These are phyloP conservation scores for Drosophila monieri DNA, from an alignment of 2,888 invertebrate species.

Conservation along the genomic window DNA sequence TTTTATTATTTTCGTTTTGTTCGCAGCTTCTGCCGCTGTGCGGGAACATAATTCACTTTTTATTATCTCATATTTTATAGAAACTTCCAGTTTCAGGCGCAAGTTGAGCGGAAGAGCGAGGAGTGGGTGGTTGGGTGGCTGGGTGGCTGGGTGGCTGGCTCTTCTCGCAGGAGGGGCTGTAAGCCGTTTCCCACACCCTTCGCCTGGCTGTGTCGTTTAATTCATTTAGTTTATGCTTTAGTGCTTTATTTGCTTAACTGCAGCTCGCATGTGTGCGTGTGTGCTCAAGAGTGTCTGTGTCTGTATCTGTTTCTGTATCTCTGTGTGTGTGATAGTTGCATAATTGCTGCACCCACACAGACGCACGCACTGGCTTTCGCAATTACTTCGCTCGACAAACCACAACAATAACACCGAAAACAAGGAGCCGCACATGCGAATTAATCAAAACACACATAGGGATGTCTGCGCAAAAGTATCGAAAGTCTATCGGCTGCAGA, in stretches of 20 bases:
- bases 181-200: slow-evolving; percentile 6
- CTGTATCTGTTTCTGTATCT: slow-evolving; percentile 14
- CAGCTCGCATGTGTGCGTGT: slow-evolving; percentile 26
- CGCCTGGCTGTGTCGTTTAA: slow-evolving; percentile 52
- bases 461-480: background rate
- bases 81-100: slow-evolving; percentile 40
- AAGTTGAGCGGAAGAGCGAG: background rate
- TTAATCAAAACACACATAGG: slow-evolving; percentile 74
- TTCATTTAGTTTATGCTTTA: slow-evolving; percentile 69
- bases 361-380: slow-evolving; percentile 53
- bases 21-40: slow-evolving; percentile 36
- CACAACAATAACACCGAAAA: slow-evolving; percentile 21
- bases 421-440: slow-evolving; percentile 39
- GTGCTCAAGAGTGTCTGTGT: slow-evolving; percentile 22
- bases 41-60: slow-evolving; percentile 73
- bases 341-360: slow-evolving; percentile 33
- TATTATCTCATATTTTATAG: slow-evolving; percentile 76
- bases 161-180: slow-evolving; percentile 5
- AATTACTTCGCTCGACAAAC: slow-evolving; percentile 67
- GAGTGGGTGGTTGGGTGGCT: background rate
- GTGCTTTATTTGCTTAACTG: slow-evolving; percentile 70
- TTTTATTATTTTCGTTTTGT: slow-evolving; percentile 8
- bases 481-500: too few species aligned
- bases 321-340: slow-evolving; percentile 26
- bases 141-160: background rate